A percentile compares a stretch with the other conserved stretches of the same genome.
These are phyloP conservation scores for Perca fluviatilis DNA, from an alignment of 2,113 vertebrate species.

Conservation along the genomic window DNA sequence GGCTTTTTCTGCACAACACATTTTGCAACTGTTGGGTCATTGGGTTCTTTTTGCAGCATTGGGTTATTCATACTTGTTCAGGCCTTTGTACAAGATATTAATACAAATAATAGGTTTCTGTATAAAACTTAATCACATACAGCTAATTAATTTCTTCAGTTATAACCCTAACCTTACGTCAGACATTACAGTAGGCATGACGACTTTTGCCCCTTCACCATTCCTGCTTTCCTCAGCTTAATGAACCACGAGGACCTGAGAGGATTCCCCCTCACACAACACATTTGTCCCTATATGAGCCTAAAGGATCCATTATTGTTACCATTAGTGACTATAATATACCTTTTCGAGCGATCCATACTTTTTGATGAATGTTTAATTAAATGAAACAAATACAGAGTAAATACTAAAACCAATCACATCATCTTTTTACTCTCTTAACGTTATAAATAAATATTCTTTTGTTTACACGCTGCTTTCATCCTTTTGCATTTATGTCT, in stretches of 20 bases:
- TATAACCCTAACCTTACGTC: constrained; percentile 2
- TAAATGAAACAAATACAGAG: not conserved
- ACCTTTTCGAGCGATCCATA: not conserved
- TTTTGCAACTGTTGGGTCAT: not conserved
- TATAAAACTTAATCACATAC: not conserved
- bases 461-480: not conserved
- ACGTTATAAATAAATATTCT: not conserved
- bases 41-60: not conserved
- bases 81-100: not conserved
- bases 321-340: not conserved
- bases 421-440: not conserved
- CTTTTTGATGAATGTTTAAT: constrained; percentile 6
- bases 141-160: not conserved
- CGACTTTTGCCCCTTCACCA: not conserved
- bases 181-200: not conserved
- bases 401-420: not conserved
- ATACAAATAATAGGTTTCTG: not conserved
- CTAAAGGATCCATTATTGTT: not conserved
- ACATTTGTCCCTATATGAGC: not conserved
- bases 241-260: not conserved
- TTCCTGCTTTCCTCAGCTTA: not conserved
- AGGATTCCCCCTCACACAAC: not conserved
- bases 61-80: not conserved
- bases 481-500: not conserved
- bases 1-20: not conserved